These are phyloP conservation scores for Aplidium turbinatum DNA, from an alignment of 23 tunicate genomes.

Conservation along the genomic window DNA sequence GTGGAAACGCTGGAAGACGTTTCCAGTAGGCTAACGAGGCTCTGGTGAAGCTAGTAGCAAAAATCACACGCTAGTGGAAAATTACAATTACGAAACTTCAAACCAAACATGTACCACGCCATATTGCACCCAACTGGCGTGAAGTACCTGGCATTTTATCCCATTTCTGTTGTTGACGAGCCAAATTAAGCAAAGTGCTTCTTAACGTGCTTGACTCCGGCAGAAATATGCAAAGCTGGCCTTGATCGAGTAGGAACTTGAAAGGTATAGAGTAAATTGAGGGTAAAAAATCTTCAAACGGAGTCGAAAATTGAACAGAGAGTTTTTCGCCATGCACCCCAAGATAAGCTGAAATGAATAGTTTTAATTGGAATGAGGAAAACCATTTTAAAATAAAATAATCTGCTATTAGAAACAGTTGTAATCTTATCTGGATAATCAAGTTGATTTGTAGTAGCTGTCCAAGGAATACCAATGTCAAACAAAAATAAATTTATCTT, in stretches of 20 bases:
- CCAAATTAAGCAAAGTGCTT: constrained; percentile 37
- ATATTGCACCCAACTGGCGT: neutral
- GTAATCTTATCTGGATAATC: no score
- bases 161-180: constrained; percentile 42
- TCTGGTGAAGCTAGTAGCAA: no score
- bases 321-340: constrained; percentile 52
- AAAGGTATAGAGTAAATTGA: constrained; percentile 57
- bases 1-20: no score
- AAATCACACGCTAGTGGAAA: no score
- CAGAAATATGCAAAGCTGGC: constrained; percentile 51
- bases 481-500: neutral
- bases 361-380: no score
- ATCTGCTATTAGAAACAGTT: no score
- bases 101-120: constrained; percentile 47
- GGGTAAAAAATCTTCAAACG: constrained; percentile 60
- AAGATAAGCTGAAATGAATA: constrained; percentile 55
- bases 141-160: neutral
- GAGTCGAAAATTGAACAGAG: constrained; percentile 49
- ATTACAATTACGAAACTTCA: no score
- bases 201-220: constrained; percentile 73
- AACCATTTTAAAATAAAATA: no score
- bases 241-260: constrained; percentile 32
- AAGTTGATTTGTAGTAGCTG: no score
- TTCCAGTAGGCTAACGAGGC: no score
- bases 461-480: neutral